A percentile compares a stretch with the other conserved stretches of the same genome.
Conservation (phyloP, 2,113 vertebrate species). For the Albula goreensis region DNA sequence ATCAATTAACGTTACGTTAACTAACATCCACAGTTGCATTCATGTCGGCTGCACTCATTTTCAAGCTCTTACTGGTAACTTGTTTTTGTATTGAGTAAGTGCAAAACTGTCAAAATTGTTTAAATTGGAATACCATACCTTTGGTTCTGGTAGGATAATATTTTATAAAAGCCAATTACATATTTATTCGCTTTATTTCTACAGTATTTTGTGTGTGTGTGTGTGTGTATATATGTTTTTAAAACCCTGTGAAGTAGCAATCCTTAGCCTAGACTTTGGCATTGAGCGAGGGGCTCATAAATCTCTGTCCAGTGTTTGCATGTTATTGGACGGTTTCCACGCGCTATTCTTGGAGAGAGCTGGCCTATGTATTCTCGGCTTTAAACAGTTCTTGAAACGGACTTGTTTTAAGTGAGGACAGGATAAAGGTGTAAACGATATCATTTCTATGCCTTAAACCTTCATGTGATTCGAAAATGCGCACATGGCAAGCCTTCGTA, state of each 20-base stretch:
- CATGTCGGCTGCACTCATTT: background rate
- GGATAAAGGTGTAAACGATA: background rate
- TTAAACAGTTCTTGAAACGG: conserved; percentile 3
- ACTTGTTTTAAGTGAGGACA: conserved; percentile 4
- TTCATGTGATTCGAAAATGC: background rate
- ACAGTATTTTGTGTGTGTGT: background rate
- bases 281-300: conserved; percentile 61
- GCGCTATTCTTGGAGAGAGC: conserved; percentile 68
- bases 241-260: conserved; percentile 14
- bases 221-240: background rate
- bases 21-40: too few species aligned
- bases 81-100: background rate
- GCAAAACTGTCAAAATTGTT: background rate
- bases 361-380: conserved; percentile 18
- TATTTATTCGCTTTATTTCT: background rate
- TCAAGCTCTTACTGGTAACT: background rate
- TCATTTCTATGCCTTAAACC: background rate
- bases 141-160: background rate
- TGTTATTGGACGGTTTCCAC: conserved; percentile 64
- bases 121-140: background rate
- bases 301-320: conserved; percentile 64
- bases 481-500: background rate
- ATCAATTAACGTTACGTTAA: too few species aligned
- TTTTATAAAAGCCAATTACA: background rate
- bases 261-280: conserved; percentile 53